phyloP scores from a whole-genome alignment of 2,113 vertebrate genomes.

The Myotis yumanensis region DNA sequence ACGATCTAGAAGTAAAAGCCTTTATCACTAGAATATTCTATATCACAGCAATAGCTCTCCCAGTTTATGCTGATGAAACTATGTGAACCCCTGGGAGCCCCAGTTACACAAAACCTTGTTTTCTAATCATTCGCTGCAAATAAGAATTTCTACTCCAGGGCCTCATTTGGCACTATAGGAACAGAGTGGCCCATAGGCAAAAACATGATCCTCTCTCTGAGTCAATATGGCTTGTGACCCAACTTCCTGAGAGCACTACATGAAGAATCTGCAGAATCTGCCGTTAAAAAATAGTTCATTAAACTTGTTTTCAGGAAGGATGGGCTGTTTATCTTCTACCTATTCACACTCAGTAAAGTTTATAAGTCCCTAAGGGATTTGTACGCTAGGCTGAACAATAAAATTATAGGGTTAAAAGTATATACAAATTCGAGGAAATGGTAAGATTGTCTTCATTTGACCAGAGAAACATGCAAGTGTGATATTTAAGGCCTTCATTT shows the following conservation, averaged over 20 bases:
- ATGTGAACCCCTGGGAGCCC: neutral
- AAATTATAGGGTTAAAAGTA: neutral
- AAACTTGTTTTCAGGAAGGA: constrained; percentile 33
- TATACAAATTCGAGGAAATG: neutral
- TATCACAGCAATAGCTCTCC: neutral
- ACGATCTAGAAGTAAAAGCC: neutral
- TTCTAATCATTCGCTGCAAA: neutral
- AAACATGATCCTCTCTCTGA: neutral
- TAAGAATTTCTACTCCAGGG: neutral
- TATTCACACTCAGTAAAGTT: neutral
- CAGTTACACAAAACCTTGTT: neutral
- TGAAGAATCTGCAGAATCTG: neutral
- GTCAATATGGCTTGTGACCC: neutral
- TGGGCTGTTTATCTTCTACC: neutral
- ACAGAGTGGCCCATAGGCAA: neutral
- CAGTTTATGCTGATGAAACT: neutral
- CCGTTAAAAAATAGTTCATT: neutral
- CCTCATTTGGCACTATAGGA: neutral
- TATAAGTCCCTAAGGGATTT: neutral
- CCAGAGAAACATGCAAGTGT: neutral
- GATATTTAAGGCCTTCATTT: neutral
- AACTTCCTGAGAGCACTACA: neutral
- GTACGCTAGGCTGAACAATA: neutral
- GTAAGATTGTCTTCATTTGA: neutral
- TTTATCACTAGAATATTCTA: neutral